Base-by-base conservation (phyloP, 2,888 invertebrate species). In the Nowickia ferox region DNA sequence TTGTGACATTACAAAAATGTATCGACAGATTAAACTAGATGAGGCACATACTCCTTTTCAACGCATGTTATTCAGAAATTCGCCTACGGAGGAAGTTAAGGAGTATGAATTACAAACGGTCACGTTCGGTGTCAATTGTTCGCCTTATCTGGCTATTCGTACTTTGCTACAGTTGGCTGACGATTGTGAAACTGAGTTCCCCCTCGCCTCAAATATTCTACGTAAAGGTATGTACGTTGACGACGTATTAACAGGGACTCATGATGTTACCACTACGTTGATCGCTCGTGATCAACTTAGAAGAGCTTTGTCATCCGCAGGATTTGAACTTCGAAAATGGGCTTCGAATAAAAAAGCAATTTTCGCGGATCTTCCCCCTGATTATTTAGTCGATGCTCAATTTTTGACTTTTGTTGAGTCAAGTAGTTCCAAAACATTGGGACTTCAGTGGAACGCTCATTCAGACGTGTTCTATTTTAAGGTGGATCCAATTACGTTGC, bases 41-140 rank as follows among this genome's bases (percentile, higher is more conserved):
- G 19, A 19, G 11, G 11, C 19, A 3, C 55, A 55, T 19, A 22
- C 55, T 19, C 55, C 55, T 10, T 55, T 55, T 19, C 55, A 22
- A 19, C 55, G 22, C 1, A 55, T 55, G 11, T 19, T 55, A 9
- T 55, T 22, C 10, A 6, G 22, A 19, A 48, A 48, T 30, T 74
- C 83, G 8, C 78, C 74, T 19, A n/a, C 22, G 6, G 68, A 68
- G 68, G 51, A 68, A 2, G 3, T 68, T 9, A 68, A 22, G 38
- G 84, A 86, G 17, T 88, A 59, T 55, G 77, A 84, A 59, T 65
- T 88, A 13, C 66, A 79, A 19, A 84, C 86, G 8, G 80, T 87
- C 1, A 87, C 86, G 6, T 87, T 84, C 65, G 87, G 87, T 17
- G 72, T 40, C 17, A 30, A 30, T 30, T 30, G 30, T 30, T 2